Conservation (phyloP, 2,797 vertebrate species). For the Gorsachius magnificus region DNA sequence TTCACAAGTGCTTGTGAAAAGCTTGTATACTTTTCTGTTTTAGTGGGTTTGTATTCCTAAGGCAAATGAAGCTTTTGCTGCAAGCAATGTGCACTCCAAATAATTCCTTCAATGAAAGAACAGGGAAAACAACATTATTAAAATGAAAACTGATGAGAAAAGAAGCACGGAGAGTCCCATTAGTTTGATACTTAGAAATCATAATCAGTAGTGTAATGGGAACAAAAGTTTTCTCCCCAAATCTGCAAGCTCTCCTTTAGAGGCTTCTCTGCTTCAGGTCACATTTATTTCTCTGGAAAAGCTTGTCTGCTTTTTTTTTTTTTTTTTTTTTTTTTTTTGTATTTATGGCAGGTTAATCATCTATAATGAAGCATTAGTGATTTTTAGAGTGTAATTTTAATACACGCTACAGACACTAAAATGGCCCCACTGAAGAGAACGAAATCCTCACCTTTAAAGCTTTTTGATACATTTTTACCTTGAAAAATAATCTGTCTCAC, state of each 20-base stretch:
- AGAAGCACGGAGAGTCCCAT: neutral
- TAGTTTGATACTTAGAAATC: conserved; percentile 1
- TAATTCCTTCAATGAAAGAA: neutral
- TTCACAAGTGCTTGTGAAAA: neutral
- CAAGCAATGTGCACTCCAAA: neutral
- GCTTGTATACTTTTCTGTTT: neutral
- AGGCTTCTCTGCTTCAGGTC: neutral
- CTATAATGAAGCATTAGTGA: neutral
- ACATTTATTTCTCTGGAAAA: neutral
- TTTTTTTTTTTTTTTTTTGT: rapidly evolving
- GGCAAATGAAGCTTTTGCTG: neutral
- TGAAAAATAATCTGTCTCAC: neutral
- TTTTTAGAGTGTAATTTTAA: neutral
- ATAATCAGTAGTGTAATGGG: neutral
- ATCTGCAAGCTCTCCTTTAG: neutral
- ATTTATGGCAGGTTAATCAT: neutral
- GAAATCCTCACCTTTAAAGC: neutral
- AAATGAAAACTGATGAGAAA: conserved; percentile 30
- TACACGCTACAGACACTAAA: neutral
- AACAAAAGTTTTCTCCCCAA: neutral
- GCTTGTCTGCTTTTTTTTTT: neutral
- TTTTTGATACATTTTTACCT: neutral
- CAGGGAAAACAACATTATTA: neutral
- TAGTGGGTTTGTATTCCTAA: neutral
- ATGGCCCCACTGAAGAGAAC: neutral